Percentiles rank a stretch among this genome's conserved stretches.
phyloP scores from a whole-genome alignment of 2,888 invertebrate genomes.

The Dasysyrphus tricinctus region DNA sequence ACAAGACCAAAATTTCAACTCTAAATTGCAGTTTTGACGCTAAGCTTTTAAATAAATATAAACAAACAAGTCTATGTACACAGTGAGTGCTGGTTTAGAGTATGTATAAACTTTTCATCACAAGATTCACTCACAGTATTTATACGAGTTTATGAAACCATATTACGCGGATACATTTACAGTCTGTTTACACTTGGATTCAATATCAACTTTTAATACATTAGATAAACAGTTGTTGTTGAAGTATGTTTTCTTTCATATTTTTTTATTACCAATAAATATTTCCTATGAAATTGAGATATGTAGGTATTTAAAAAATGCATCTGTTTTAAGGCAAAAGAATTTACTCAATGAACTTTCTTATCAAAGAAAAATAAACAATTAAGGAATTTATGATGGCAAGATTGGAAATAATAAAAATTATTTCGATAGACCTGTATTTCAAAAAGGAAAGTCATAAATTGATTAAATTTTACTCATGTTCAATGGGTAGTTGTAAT shows the following conservation, averaged over 20 bases:
- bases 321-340: background rate
- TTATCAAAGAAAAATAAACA: slow-evolving; percentile 7
- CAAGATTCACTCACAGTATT: background rate
- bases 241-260: background rate
- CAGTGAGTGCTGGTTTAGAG: no score
- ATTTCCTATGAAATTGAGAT: background rate
- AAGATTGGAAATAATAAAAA: background rate
- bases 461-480: background rate
- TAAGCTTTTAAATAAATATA: slow-evolving; percentile 20
- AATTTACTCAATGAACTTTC: slow-evolving; percentile 11
- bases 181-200: background rate
- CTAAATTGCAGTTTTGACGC: slow-evolving; percentile 19
- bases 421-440: background rate
- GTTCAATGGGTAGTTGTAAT: background rate
- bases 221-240: background rate
- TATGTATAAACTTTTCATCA: slow-evolving; percentile 1
- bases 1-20: slow-evolving; percentile 14
- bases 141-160: background rate
- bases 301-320: background rate
- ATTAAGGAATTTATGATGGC: background rate
- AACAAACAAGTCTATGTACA: background rate
- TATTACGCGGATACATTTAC: slow-evolving; percentile 8
- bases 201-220: slow-evolving; percentile 18
- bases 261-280: background rate
- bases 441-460: background rate